Evolutionary conservation across 1,140 invertebrate species (phyloP), one percentile per base, ranked within the genome.

Genomic region (Sitodiplosis mosellana): DNA sequence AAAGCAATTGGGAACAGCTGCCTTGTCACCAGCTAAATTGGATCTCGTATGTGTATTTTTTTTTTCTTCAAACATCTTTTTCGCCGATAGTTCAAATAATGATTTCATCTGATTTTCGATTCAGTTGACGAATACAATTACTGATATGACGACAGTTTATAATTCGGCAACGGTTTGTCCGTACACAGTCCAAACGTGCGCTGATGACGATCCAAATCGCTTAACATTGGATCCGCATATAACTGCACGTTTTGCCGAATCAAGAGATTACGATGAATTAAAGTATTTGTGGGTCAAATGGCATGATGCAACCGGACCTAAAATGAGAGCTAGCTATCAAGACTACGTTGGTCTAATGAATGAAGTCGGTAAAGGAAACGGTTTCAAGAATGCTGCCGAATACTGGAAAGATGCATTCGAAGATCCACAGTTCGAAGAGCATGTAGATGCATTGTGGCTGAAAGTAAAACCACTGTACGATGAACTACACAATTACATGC

Each of bases 171-270:
- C 12, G 2, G 18, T 45, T n/a, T 45, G 43, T 33, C 43, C 43
- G 17, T 45, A 45, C 43, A 45, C 2, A 6, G 33, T 33, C 2
- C 10, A 14, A 27, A 17, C 12, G 8, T 45, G 43, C 15, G 6
- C 17, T 10, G 10, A 12, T 12, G 43, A 45, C 10, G 6, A 77
- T 0, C 78, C 79, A 55, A 71, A 78, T 50, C 89, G 87, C 55
- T 65, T 89, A 0, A 71, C 78, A 6, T 60, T 91, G 1, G 86
- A 91, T 57, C 87, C 87, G 49, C 83, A 87, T 54, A 67, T 87
- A 12, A 78, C 76, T 1, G 70, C 76, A 40, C 71, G 81, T 38
- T 64, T 87, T 34, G 64, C 71, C 1, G 69, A 66, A 19, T 82
- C 78, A 49, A 69, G 73, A 15, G 71, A 87, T 60, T 76, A 80